Base-by-base conservation (phyloP, 2,113 vertebrate genomes). In the Herpailurus yagouaroundi region DNA sequence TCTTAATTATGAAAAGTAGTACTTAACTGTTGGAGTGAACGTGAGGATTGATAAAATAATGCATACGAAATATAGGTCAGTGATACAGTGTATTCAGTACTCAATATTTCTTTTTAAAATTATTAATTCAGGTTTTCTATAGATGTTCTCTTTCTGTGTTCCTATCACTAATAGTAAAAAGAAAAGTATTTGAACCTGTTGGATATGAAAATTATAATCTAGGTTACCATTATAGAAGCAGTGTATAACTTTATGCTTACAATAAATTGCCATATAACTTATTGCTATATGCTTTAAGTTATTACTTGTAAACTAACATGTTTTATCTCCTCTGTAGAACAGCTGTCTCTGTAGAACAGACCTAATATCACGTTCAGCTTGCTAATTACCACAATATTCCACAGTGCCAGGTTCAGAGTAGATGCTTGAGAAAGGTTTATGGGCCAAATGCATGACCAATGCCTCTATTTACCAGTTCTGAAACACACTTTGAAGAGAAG, bases 61-160 rank as follows among this genome's bases (percentile, higher is more conserved):
- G 16, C 3, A 89, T 15, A 89, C 60, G 29, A 81, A 91, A 82
- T 89, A 86, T 23, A 88, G 4, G 1, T 82, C 31, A 52, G 31
- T 33, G 7, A 80, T 85, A 77, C 29, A 33, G 21, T 48, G 5
- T 64, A 55, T 27, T 86, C 36, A 68, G 12, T 74, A 45, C 14
- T 68, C 73, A 76, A 41, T 88, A 77, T 73, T 92, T 63, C 25
- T 80, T 84, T 71, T 66, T 45, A 84, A 87, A 87, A 87, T 88
- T 57, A 96, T 18, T 33, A 69, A 80, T 68, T 92, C 21, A 84
- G 16, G 6, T 8, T 84, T 95, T 80, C 76, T 84, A 48, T 3
- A 33, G 25, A 16, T n/a, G 10, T 68, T 79, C 29, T 80, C 57
- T 29, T 83, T 36, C 66, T 68, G 38, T 33, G 41, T 89, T 97